Evolutionary conservation across 2,797 vertebrate species (phyloP), one percentile per base, ranked within the genome.

Genomic region (Hoplostethus atlanticus): DNA sequence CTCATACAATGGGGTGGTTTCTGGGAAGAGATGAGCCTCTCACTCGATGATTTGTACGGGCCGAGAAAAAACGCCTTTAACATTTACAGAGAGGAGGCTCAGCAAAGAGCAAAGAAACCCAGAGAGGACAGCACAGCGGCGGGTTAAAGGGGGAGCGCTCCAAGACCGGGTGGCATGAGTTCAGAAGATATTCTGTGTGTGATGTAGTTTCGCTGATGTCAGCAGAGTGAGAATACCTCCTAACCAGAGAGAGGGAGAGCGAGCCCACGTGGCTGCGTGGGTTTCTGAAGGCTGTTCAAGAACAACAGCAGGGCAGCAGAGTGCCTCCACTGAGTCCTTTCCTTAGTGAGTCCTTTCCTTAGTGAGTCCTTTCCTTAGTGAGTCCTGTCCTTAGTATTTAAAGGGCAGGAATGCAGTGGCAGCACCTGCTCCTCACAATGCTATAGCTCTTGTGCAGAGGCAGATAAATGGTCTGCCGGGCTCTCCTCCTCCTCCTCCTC

Each of bases 201-300:
- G 82, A 87, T 86, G 76, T 73, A 75, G 86, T 89, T 89, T 77
- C 89, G 91, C 91, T 91, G 89, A 93, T 84, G 87, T 90, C 71
- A 88, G 91, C 91, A 80, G 40, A 82, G 84, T 62, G 34, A 47
- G 57, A 76, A 77, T 87, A 85, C 78, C 79, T 87, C 59, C 51
- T 69, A 79, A 76, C 71, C 73, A 84, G 76, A 83, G 55, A 40
- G 76, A 63, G 53, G 76, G 75, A 73, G 80, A 53, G 68, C 6
- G 16, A 87, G 64, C 47, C 71, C 34, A 57, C 62, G 85, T 85
- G 80, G 86, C 81, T 76, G 75, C 3, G 47, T 52, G 44, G 34
- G 61, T 55, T 79, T 76, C 81, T 89, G 79, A 91, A 86, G 62
- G 52, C 77, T 7, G 61, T 57, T 84, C 81, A 91, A 87, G 76